phyloP scores from a whole-genome alignment of 1,140 invertebrate species.

The Cotesia typhae region DNA sequence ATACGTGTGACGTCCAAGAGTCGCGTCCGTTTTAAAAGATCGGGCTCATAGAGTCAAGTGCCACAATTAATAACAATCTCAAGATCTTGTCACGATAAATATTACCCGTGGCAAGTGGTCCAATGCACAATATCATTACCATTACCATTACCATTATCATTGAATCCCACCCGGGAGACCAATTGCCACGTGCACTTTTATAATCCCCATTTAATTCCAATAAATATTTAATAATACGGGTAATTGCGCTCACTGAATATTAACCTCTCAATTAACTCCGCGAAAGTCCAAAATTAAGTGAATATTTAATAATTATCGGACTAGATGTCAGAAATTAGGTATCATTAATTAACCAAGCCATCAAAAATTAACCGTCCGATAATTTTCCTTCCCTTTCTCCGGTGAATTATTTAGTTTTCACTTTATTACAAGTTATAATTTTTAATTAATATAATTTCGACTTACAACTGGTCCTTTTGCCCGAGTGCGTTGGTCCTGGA shows the following conservation, averaged over 20 bases:
- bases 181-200: too few species aligned
- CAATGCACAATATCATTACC: neutral
- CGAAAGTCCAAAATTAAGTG: too few species aligned
- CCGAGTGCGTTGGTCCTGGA: conserved; percentile 45
- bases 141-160: too few species aligned
- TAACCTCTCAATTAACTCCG: too few species aligned
- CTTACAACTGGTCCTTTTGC: conserved; percentile 62
- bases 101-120: neutral
- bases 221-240: too few species aligned
- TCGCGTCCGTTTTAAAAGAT: neutral
- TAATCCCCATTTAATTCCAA: too few species aligned
- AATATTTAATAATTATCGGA: too few species aligned
- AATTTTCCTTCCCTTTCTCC: neutral
- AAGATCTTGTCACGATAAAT: conserved; percentile 13
- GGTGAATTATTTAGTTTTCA: neutral
- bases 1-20: conserved; percentile 39
- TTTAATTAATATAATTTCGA: conserved; percentile 32
- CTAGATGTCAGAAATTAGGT: too few species aligned
- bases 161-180: too few species aligned
- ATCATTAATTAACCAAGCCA: too few species aligned
- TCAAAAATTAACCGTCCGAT: neutral
- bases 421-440: neutral
- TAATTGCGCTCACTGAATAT: too few species aligned
- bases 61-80: conserved; percentile 40
- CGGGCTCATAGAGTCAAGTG: conserved; percentile 45